Evolutionary conservation across 2,888 invertebrate species (phyloP), one percentile per base, ranked within the genome.

Genomic region (Lycophotia porphyrea): DNA sequence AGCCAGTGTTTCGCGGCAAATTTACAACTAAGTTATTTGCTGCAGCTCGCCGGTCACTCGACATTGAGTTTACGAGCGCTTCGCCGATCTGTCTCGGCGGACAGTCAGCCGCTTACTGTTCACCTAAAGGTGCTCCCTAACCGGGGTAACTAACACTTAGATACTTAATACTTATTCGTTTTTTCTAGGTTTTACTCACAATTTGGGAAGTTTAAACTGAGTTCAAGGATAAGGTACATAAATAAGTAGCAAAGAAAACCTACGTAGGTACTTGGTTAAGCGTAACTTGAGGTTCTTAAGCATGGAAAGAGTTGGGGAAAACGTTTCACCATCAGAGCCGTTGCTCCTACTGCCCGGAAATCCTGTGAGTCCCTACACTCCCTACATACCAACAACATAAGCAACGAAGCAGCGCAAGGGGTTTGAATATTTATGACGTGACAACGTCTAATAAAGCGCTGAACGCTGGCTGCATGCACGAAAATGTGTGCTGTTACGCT

Each of bases 291-390:
- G 39, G 49, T 18, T 27, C 34, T 7, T 55, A 36, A 79, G 8
- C 11, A 86, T 86, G 86, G 86, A 82, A 34, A 74, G 65, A 60
- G 65, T 34, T 34, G 74, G 47, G 27, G 82, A 78, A 69, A 69
- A 55, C 36, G 71, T 61, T 11, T 60, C 72, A 7, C 39, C 65
- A 55, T 52, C 77, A 31, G 78, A 85, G 39, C 55, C 80, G 2
- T 52, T 83, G 21, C n/a, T 79, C 34, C 8, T 78, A 34, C 24
- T 85, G 11, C 49, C 80, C 52, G 77, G 64, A 42, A 81, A 81
- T 76, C 44, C 82, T 52, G 81, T 76, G 55, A 78, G 78, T 77
- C 18, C 24, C 44, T n/a, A 5, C 3, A 39, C 52, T 77, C 18
- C 24, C 44, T n/a, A 5, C 3, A 39, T 71, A 71, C 34, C 24